phyloP scores from a whole-genome alignment of 2,797 vertebrate species.

The Enteromius afrohamiltoni region DNA sequence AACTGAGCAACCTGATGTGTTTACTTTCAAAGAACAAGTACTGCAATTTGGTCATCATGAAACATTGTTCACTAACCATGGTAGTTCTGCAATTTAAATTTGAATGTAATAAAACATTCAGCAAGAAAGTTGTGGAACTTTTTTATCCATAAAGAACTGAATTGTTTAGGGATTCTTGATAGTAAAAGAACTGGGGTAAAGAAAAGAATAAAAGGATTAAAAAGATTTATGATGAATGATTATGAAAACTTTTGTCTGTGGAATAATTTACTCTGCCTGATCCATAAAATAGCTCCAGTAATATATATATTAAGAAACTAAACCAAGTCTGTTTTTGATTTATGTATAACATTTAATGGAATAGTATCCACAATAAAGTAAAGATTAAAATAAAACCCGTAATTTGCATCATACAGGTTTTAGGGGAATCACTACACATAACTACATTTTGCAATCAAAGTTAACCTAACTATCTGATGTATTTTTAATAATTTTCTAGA shows the following conservation, averaged over 20 bases:
- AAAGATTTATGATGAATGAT: neutral
- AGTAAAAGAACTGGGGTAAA: neutral
- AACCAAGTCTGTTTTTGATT: neutral
- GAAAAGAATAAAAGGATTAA: neutral
- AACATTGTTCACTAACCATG: neutral
- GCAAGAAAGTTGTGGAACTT: neutral
- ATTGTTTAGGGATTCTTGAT: neutral
- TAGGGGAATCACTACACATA: neutral
- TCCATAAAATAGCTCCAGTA: neutral
- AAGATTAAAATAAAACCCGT: neutral
- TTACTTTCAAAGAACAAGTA: neutral
- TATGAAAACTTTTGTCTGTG: neutral
- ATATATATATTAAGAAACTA: neutral
- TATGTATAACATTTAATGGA: neutral
- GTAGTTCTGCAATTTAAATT: neutral
- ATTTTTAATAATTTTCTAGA: neutral
- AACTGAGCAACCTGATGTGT: constrained; percentile 1
- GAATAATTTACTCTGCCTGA: neutral
- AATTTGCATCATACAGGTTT: neutral
- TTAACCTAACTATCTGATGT: neutral
- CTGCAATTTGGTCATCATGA: neutral
- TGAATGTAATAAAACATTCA: neutral
- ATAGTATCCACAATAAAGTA: neutral
- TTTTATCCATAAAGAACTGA: neutral
- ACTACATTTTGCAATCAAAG: neutral